phyloP scores from a whole-genome alignment of 2,888 invertebrate genomes.

The Auanema freiburgensis region DNA sequence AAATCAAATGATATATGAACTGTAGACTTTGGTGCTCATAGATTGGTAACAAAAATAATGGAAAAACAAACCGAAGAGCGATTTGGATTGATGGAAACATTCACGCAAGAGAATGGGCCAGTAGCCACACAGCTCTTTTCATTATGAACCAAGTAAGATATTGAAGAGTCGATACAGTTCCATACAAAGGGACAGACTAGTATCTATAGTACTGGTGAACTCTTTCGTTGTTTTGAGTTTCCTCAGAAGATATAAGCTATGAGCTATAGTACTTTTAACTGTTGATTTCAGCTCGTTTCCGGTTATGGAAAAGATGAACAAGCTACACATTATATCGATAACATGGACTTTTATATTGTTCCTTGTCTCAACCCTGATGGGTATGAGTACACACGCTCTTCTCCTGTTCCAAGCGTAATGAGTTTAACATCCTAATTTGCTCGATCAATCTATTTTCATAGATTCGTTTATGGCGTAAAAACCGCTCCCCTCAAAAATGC shows the following conservation, averaged over 20 bases:
- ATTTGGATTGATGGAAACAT: constrained; percentile 65
- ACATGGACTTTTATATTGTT: constrained; percentile 58
- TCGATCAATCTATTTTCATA: constrained; percentile 21
- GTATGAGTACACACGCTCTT: constrained; percentile 60
- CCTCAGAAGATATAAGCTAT: no score
- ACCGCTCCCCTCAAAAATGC: constrained; percentile 59
- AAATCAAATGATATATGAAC: neutral
- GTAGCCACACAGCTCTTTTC: constrained; percentile 62
- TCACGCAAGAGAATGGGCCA: constrained; percentile 64
- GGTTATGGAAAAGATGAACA: constrained; percentile 54
- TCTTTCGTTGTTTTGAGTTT: no score
- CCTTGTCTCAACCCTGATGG: constrained; percentile 64
- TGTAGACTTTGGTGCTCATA: constrained; percentile 14
- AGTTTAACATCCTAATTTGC: neutral
- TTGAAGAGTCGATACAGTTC: neutral
- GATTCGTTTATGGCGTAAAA: constrained; percentile 63
- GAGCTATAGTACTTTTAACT: no score
- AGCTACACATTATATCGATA: constrained; percentile 55
- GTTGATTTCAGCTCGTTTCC: constrained; percentile 52
- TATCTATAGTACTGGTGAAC: neutral
- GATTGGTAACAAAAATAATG: constrained; percentile 45
- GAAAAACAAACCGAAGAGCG: constrained; percentile 46
- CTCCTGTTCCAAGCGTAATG: constrained; percentile 49
- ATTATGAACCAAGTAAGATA: constrained; percentile 59
- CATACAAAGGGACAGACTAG: neutral